These are phyloP conservation scores for Xestia ashworthii DNA, from an alignment of 2,888 invertebrate species.

Conservation along the genomic window DNA sequence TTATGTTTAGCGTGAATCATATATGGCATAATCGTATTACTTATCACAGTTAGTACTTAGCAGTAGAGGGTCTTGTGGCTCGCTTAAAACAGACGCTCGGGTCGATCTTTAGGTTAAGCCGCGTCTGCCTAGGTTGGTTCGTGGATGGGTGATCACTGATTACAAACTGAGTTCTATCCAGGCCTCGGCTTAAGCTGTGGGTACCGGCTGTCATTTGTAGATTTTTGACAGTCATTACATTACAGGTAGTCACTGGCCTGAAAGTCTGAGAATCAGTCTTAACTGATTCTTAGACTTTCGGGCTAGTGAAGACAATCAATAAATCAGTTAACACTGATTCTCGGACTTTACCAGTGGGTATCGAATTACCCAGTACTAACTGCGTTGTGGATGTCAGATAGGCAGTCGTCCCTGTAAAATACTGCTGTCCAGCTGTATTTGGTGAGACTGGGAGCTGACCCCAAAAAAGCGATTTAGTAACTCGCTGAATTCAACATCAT, in stretches of 20 bases:
- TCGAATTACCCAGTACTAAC: background rate
- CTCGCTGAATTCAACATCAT: no score
- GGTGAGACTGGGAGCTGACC: background rate
- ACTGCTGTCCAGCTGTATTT: background rate
- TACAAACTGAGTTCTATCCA: background rate
- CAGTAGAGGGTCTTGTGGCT: background rate
- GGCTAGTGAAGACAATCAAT: no score
- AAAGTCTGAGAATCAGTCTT: no score
- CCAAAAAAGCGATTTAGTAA: no score
- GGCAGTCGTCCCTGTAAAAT: background rate
- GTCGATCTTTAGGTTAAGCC: background rate
- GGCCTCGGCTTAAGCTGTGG: background rate
- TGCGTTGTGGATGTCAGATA: background rate
- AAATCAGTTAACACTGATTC: no score
- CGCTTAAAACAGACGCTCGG: background rate
- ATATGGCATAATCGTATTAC: conserved; percentile 47
- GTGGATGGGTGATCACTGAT: background rate
- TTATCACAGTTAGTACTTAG: conserved; percentile 25
- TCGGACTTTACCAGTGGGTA: background rate
- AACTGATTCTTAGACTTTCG: no score
- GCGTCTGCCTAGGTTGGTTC: background rate
- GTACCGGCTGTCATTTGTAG: background rate
- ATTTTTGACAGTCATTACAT: no score
- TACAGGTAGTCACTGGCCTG: no score
- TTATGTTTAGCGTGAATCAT: conserved; percentile 34